Evolutionary conservation across 2,113 vertebrate genomes (phyloP).

Genomic region (Cichladusa arquata): DNA sequence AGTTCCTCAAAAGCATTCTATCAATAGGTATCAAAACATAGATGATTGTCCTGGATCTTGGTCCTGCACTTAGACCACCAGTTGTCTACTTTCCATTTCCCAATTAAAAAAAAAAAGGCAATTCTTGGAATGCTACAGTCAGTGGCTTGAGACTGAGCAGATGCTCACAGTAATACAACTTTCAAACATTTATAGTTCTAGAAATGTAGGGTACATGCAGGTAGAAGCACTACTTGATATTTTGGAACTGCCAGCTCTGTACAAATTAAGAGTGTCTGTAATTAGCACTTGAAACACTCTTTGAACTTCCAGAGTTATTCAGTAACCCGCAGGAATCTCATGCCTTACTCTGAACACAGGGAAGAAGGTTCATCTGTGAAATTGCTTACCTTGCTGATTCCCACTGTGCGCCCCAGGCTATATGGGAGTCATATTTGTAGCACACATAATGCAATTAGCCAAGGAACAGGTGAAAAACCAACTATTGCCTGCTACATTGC

Average conservation of each 20-base stretch:
- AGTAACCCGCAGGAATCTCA: background rate
- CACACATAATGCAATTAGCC: background rate
- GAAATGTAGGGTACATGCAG: slow-evolving; percentile 18
- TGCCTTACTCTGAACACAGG: background rate
- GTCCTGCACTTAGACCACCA: background rate
- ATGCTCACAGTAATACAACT: slow-evolving; percentile 9
- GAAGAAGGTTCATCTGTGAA: background rate
- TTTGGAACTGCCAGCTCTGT: slow-evolving; percentile 37
- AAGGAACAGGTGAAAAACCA: slow-evolving; percentile 13
- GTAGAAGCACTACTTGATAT: slow-evolving; percentile 34
- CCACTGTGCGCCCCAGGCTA: background rate
- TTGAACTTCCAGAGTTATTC: slow-evolving; percentile 43
- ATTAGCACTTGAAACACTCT: slow-evolving; percentile 15
- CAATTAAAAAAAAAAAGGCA: background rate
- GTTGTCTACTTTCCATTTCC: background rate
- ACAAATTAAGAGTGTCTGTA: slow-evolving; percentile 10
- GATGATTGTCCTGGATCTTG: background rate
- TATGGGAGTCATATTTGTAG: background rate
- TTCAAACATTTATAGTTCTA: background rate
- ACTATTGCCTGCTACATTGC: background rate
- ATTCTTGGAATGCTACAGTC: background rate
- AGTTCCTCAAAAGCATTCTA: background rate
- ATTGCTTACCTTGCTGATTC: slow-evolving; percentile 15
- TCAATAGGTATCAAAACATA: background rate
- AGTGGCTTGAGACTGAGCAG: background rate